A percentile compares a stretch with the other conserved stretches of the same genome.
Conservation (phyloP, 1,140 invertebrate genomes). For the Papilio glaucus region DNA sequence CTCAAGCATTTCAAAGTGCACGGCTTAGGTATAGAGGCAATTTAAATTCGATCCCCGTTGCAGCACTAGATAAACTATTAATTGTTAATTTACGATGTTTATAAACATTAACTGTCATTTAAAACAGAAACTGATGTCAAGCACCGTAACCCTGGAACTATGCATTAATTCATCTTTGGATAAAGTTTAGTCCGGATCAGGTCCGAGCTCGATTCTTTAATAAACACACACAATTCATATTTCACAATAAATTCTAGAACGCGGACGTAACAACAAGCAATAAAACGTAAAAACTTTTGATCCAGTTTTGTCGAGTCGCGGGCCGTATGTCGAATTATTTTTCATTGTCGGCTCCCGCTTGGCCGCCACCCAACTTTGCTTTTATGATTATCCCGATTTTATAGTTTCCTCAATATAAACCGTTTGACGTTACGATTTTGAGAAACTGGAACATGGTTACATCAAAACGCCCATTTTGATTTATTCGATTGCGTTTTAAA, state of each 20-base stretch:
- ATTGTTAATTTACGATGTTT: constrained; percentile 7
- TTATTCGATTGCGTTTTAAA: constrained; percentile 40
- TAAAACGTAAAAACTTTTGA: constrained; percentile 58
- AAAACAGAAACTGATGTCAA: neutral
- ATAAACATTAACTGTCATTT: neutral
- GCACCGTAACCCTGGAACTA: neutral
- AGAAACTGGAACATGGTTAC: constrained; percentile 50
- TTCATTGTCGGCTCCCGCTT: constrained; percentile 66
- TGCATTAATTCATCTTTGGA: neutral
- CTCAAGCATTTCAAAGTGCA: constrained; percentile 3
- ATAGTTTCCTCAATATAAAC: constrained; percentile 55
- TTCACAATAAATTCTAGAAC: constrained; percentile 37
- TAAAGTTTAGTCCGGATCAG: neutral
- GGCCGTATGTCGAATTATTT: constrained; percentile 73
- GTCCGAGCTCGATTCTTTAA: constrained; percentile 15
- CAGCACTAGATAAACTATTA: neutral
- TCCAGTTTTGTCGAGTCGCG: constrained; percentile 59
- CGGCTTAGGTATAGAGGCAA: neutral
- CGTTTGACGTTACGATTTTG: constrained; percentile 56
- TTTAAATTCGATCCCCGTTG: neutral
- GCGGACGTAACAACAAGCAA: constrained; percentile 49
- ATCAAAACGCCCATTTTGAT: constrained; percentile 43
- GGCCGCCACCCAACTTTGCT: constrained; percentile 65
- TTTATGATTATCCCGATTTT: constrained; percentile 66
- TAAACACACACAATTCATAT: constrained; percentile 32